A percentile compares a stretch with the other conserved stretches of the same genome.
Conservation (phyloP, 2,888 invertebrate species). For the Scelioninae gen. 2 region DNA sequence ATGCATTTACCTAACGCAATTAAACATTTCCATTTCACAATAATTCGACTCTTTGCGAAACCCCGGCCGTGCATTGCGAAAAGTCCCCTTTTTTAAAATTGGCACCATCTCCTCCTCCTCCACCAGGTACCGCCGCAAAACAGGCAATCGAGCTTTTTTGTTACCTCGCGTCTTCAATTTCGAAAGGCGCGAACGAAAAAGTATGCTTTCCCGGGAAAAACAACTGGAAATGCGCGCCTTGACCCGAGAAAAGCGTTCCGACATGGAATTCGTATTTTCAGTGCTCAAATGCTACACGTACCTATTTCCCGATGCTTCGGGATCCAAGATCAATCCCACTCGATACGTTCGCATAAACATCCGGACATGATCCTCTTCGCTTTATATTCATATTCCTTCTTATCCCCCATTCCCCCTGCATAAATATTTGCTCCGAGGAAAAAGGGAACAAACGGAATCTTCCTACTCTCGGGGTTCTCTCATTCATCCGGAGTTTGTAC, state of each 20-base stretch:
- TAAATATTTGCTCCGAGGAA: not conserved
- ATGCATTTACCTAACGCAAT: too few species aligned
- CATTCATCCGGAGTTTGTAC: not conserved
- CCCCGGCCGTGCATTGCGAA: too few species aligned
- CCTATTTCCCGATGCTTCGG: slow-evolving; percentile 8
- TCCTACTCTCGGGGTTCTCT: not conserved
- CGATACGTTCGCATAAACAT: slow-evolving; percentile 13
- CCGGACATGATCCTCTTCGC: not conserved
- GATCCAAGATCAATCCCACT: slow-evolving; percentile 3
- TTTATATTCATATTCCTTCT: slow-evolving; percentile 2
- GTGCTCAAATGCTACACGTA: slow-evolving; percentile 39
- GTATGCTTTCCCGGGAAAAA: slow-evolving; percentile 34
- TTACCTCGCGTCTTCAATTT: too few species aligned
- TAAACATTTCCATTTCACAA: too few species aligned
- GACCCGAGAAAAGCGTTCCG: slow-evolving; percentile 65
- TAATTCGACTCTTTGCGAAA: too few species aligned
- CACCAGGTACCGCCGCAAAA: too few species aligned
- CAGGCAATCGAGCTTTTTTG: too few species aligned
- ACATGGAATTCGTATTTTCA: slow-evolving; percentile 70
- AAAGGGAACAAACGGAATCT: not conserved
- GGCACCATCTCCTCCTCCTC: too few species aligned
- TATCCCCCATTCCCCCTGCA: not conserved
- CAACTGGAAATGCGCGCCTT: slow-evolving; percentile 67
- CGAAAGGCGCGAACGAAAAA: not conserved
- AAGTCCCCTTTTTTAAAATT: too few species aligned